These are phyloP conservation scores for Callionymus lyra DNA, from an alignment of 2,113 vertebrate genomes.

Conservation along the genomic window DNA sequence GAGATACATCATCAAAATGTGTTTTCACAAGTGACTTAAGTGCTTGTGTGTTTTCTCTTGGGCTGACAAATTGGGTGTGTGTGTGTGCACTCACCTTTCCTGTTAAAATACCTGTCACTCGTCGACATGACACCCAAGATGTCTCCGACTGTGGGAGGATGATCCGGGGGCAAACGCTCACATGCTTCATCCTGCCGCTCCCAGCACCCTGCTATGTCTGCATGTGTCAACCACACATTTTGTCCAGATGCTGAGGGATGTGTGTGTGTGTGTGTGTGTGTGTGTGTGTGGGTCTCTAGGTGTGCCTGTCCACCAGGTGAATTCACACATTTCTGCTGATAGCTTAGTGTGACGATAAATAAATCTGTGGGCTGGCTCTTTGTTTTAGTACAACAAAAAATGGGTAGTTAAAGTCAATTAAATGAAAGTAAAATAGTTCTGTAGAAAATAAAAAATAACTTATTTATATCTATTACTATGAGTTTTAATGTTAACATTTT, in stretches of 20 bases:
- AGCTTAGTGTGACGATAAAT: too few species aligned
- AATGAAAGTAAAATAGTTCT: too few species aligned
- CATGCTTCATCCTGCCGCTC: slow-evolving; percentile 36
- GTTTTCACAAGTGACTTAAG: slow-evolving; percentile 4
- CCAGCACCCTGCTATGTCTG: slow-evolving; percentile 31
- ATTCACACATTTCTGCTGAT: slow-evolving; percentile 7
- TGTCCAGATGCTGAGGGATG: slow-evolving; percentile 51
- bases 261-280: slow-evolving; percentile 15
- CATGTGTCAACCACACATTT: slow-evolving; percentile 52
- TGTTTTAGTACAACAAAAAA: too few species aligned
- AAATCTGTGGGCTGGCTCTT: too few species aligned
- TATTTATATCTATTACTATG: too few species aligned
- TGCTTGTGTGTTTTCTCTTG: slow-evolving; percentile 18
- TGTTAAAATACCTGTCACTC: slow-evolving; percentile 33
- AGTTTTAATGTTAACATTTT: too few species aligned
- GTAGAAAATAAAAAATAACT: too few species aligned
- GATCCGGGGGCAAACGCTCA: slow-evolving; percentile 22
- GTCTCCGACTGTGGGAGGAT: slow-evolving; percentile 21
- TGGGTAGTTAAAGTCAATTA: too few species aligned
- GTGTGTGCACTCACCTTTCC: slow-evolving; percentile 7
- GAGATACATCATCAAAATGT: too few species aligned
- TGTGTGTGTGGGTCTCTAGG: slow-evolving; percentile 20
- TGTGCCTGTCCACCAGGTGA: slow-evolving; percentile 12
- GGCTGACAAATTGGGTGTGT: slow-evolving; percentile 20
- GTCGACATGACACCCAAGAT: slow-evolving; percentile 32